Base-by-base conservation (phyloP, 2,113 vertebrate species). In the Varanus komodoensis region DNA sequence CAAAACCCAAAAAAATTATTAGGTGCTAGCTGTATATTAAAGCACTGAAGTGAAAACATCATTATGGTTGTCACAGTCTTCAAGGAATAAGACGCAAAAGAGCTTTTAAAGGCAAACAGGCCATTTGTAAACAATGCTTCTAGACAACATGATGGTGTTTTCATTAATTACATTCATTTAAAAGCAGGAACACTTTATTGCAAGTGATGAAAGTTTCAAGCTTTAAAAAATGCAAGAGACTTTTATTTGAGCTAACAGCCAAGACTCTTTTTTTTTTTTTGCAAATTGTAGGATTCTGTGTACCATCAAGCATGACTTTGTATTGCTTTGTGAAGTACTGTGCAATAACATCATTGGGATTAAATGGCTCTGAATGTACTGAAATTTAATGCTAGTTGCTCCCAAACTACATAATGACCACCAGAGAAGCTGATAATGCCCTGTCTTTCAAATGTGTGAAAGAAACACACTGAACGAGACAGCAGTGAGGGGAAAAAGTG, bases 371-470 rank as follows among this genome's bases (percentile, higher is more conserved):
- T 92, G 91, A 94, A 89, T 78, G 89, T 79, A 83, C 87, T 80
- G 86, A 86, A 91, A 69, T 87, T 75, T 91, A 92, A 92, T 75
- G 88, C 77, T 90, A 81, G 86, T 86, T 93, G 80, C 83, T 95
- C 88, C 67, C 88, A 90, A 93, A 84, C 6, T 15, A 78, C 80
- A 34, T 87, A 91, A 94, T 94, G 94, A 93, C 94, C 91, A 61
- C 83, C 89, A 94, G 81, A 83, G 78, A 94, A 48, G 78, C 84
- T 93, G 87, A 93, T 93, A 96, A 93, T 90, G 69, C 27, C 82
- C 38, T 34, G 4, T 61, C 85, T 90, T 87, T 90, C 85, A 90
- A 91, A 92, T 80, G 27, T 84, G 87, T 6, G 48, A 95, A 93
- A 82, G 91, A 91, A 90, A 83, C 74, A 61, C 87, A n/a, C 0